A percentile compares a stretch with the other conserved stretches of the same genome.
These are phyloP conservation scores for Odontesthes bonariensis DNA, from an alignment of 2,113 vertebrate species.

Conservation along the genomic window DNA sequence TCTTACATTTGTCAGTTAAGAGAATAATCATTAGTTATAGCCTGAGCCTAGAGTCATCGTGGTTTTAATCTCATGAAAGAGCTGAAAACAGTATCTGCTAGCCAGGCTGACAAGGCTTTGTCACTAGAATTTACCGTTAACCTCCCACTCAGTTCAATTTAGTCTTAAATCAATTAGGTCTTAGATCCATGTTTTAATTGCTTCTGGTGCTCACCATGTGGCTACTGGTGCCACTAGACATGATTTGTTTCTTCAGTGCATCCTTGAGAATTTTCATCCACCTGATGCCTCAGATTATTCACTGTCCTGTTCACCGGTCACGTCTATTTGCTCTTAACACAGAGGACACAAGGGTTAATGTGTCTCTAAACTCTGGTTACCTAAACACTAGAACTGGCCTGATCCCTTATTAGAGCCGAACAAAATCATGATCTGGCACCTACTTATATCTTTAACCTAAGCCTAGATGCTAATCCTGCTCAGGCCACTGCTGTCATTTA, in stretches of 20 bases:
- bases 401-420: constrained; percentile 18
- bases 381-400: background rate
- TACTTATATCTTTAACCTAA: constrained; percentile 5
- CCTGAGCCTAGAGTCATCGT: background rate
- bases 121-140: background rate
- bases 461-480: constrained; percentile 1
- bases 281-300: constrained; percentile 20
- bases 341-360: background rate
- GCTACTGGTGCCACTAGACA: background rate
- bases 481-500: background rate
- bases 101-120: constrained; percentile 1
- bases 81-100: background rate
- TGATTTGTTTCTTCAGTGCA: background rate
- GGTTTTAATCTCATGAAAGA: constrained; percentile 9
- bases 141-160: background rate
- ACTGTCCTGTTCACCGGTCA: background rate
- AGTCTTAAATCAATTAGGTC: background rate
- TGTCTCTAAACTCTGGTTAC: constrained; percentile 10
- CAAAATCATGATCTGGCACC: background rate
- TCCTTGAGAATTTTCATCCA: constrained; percentile 27
- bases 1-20: background rate
- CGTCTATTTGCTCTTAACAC: background rate
- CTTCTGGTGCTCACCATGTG: background rate
- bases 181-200: constrained; percentile 2
- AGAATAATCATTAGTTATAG: background rate